phyloP scores from a whole-genome alignment of 1,140 invertebrate genomes.

The Calliopsis andreniformis region DNA sequence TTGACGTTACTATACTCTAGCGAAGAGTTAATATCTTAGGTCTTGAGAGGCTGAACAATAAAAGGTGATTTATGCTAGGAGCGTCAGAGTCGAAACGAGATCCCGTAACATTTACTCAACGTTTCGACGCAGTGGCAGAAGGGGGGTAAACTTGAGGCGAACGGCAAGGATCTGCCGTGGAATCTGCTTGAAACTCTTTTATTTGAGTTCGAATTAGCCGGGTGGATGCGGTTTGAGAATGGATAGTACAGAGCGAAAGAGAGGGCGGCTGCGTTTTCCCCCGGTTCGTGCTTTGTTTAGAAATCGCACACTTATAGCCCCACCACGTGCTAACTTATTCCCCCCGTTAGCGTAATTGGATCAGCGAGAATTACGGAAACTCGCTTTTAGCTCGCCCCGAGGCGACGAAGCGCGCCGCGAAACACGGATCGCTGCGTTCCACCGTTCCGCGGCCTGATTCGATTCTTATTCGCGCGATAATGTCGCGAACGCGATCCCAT shows the following conservation, averaged over 20 bases:
- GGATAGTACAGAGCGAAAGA: slow-evolving; percentile 48
- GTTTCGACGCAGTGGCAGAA: slow-evolving; percentile 25
- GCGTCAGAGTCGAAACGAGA: slow-evolving; percentile 25
- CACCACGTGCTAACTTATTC: slow-evolving; percentile 66
- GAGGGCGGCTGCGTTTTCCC: slow-evolving; percentile 44
- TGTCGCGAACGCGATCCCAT: no score
- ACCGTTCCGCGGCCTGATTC: slow-evolving; percentile 15
- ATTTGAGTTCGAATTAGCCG: slow-evolving; percentile 74
- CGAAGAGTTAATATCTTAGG: no score
- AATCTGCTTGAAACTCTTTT: slow-evolving; percentile 61
- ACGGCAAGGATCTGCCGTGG: slow-evolving; percentile 10
- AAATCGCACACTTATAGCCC: slow-evolving; percentile 67
- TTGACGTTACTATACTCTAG: no score
- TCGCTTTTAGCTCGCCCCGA: slow-evolving; percentile 60
- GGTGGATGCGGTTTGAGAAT: slow-evolving; percentile 70
- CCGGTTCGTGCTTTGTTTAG: slow-evolving; percentile 73
- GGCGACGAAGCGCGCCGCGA: slow-evolving; percentile 35
- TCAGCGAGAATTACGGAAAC: slow-evolving; percentile 69
- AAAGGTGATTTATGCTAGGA: neutral
- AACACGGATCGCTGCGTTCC: slow-evolving; percentile 46
- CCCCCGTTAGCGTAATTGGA: slow-evolving; percentile 71
- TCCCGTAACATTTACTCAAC: slow-evolving; percentile 48
- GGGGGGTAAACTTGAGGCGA: slow-evolving; percentile 30
- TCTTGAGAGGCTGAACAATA: neutral
- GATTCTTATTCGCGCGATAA: slow-evolving; percentile 27